Evolutionary conservation across 2,797 vertebrate genomes (phyloP).

Genomic region (Tenualosa ilisha): DNA sequence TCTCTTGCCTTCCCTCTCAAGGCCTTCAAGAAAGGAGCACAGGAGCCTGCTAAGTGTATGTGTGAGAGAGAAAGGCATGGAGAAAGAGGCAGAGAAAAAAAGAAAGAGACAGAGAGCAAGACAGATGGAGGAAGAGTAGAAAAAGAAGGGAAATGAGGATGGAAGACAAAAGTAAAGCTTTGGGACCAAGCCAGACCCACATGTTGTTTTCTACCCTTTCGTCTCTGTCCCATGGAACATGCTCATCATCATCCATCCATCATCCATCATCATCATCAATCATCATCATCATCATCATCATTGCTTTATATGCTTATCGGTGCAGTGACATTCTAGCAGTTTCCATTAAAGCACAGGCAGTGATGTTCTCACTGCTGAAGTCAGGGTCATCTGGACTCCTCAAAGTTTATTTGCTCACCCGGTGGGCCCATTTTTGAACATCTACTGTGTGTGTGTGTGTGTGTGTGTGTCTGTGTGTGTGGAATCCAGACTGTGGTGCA

Average conservation of each 20-base stretch:
- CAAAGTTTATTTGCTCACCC: not conserved
- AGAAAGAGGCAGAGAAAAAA: not conserved
- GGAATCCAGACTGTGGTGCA: conserved; percentile 17
- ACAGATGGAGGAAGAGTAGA: not conserved
- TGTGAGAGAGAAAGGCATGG: not conserved
- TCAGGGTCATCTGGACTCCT: not conserved
- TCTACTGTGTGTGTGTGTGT: not conserved
- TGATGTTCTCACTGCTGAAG: not conserved
- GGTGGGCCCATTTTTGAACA: not conserved
- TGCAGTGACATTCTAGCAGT: not conserved
- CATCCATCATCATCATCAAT: not conserved
- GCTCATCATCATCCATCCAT: not conserved
- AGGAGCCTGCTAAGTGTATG: not conserved
- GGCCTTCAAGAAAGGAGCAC: not conserved
- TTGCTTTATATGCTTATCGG: not conserved
- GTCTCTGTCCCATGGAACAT: not conserved
- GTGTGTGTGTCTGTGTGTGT: not conserved
- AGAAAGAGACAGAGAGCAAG: not conserved
- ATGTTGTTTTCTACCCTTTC: not conserved
- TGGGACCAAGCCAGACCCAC: not conserved
- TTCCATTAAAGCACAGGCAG: not conserved
- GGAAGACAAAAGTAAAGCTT: not conserved
- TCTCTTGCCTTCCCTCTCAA: not conserved
- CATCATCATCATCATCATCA: not conserved
- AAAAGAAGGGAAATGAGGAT: not conserved